Evolutionary conservation across 2,888 invertebrate genomes (phyloP).

Genomic region (Unio delphinus): DNA sequence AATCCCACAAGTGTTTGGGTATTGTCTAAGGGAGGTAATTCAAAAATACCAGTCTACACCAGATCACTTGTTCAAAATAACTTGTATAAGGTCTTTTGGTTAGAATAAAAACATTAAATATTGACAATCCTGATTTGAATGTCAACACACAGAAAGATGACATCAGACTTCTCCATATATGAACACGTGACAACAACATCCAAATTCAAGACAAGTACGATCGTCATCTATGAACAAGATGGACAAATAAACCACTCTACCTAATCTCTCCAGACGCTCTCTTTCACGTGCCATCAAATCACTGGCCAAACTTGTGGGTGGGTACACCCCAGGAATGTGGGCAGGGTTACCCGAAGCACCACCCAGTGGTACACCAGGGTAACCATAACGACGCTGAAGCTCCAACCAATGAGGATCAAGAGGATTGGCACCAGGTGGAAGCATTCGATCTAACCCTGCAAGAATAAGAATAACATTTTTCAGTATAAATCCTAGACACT

Average conservation of each 20-base stretch:
- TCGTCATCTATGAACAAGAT: slow-evolving; percentile 7
- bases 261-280: slow-evolving; percentile 83
- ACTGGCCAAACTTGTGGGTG: slow-evolving; percentile 78
- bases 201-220: neutral
- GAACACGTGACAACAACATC: too few relatives aligned
- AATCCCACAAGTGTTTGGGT: too few relatives aligned
- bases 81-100: too few relatives aligned
- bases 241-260: slow-evolving; percentile 25
- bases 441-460: slow-evolving; percentile 62
- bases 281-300: slow-evolving; percentile 85
- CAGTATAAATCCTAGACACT: neutral
- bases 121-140: too few relatives aligned
- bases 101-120: too few relatives aligned
- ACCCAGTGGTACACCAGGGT: slow-evolving; percentile 55
- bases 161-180: too few relatives aligned
- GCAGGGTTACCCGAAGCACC: slow-evolving; percentile 73
- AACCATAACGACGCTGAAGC: slow-evolving; percentile 78
- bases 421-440: slow-evolving; percentile 58
- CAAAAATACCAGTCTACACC: too few relatives aligned
- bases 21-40: too few relatives aligned
- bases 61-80: too few relatives aligned
- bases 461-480: slow-evolving; percentile 2
- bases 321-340: slow-evolving; percentile 69
- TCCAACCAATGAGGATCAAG: slow-evolving; percentile 83
- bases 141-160: too few relatives aligned